Evolutionary conservation across 1,140 invertebrate genomes (phyloP), one percentile per base, ranked within the genome.

Genomic region (Pinna nobilis): DNA sequence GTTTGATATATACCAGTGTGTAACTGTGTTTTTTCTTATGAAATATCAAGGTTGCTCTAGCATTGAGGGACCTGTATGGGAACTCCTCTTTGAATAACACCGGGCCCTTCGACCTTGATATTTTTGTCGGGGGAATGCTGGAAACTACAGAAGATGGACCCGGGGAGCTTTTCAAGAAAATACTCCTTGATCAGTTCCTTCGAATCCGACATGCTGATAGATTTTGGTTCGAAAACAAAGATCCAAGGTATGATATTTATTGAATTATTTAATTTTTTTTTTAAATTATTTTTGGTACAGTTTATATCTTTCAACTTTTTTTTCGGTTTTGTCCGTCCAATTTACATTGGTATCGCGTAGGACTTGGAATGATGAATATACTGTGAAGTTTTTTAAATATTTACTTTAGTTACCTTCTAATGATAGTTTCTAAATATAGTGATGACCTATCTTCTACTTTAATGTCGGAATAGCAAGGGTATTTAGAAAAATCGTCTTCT

Each of bases 211-310:
- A 98, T 86, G 93, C 96, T 0, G 98, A 99, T 88, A 91, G 98
- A 70, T 99, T 98, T 85, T 99, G 98, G 98, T 99, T 98, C 86
- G 98, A 99, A 90, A 99, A 99, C 86, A 91, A 91, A 63, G 92
- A 66, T 28, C 28, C 57, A 65, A 37, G 68, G 74, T 97, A 89
- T 92, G 61, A 49, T 20, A 20, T 0, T 61, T 28, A 3, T 30
- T 39, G 28, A 7, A 35, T 28, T 11, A 47, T 47, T 47, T 47
- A 20, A 23, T 13, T 15, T n/a, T 20, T 18, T 7, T 44, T 9
- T 7, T 18, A 9, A 44, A 9, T 44, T 9, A 44, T 44, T 9
- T 18, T 20, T 47, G 15, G 15, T 20, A 4, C 15, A 47, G 20
- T 47, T 47, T 20, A 47, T 1, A 47, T 51, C 30, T 50, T 53